Percentiles rank a stretch among this genome's conserved stretches.
Evolutionary conservation across 2,888 invertebrate genomes (phyloP).

Genomic region (Eilema sororculum): DNA sequence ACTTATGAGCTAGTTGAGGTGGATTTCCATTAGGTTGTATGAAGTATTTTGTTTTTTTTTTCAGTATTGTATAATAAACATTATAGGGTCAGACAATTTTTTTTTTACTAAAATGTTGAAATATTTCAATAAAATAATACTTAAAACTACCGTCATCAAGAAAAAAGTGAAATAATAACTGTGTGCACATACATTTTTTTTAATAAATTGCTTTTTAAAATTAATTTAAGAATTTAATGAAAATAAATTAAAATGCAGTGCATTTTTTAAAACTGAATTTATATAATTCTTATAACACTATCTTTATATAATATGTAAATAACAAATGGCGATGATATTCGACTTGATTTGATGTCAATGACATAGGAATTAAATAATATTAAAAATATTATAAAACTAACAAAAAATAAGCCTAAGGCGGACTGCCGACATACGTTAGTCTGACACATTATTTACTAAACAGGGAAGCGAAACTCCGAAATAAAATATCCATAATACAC

Average conservation of each 20-base stretch:
- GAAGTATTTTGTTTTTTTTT: conserved; percentile 64
- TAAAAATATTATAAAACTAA: conserved; percentile 20
- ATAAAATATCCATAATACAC: conserved; percentile 2
- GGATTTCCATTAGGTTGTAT: conserved; percentile 81
- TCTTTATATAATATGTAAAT: background rate
- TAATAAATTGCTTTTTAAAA: background rate
- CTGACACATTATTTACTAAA: conserved; percentile 25
- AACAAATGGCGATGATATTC: background rate
- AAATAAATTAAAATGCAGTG: conserved; percentile 5
- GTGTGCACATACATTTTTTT: background rate
- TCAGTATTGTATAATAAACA: conserved; percentile 8
- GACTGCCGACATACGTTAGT: conserved; percentile 64
- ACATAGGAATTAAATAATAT: conserved; percentile 8
- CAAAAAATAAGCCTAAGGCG: conserved; percentile 59
- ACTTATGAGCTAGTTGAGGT: conserved; percentile 68
- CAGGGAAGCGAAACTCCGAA: conserved; percentile 24
- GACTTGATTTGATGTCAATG: background rate
- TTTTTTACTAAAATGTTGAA: background rate
- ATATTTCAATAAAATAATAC: background rate
- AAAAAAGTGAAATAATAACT: background rate
- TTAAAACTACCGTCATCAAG: background rate
- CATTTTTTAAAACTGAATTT: background rate
- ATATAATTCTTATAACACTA: background rate
- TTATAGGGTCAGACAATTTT: background rate
- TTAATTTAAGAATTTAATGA: conserved; percentile 16